phyloP scores from a whole-genome alignment of 2,888 invertebrate genomes.

The Drosophila fulvimacula region DNA sequence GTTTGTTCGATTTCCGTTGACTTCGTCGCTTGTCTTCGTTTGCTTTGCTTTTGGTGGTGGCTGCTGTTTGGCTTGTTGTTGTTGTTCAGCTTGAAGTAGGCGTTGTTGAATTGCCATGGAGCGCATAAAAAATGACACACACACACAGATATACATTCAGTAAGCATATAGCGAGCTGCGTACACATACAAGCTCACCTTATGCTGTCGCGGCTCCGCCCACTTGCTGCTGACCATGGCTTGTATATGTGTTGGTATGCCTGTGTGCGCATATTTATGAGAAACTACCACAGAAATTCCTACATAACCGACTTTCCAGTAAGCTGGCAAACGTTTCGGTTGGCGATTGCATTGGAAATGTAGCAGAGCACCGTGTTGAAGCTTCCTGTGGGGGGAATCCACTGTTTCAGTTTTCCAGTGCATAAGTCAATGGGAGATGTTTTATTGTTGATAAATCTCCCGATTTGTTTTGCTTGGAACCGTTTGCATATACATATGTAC shows the following conservation, averaged over 20 bases:
- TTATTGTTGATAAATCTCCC: conserved; percentile 76
- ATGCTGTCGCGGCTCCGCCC: conserved; percentile 83
- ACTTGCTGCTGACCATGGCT: conserved; percentile 75
- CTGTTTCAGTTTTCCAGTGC: conserved; percentile 79
- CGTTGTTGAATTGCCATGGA: conserved; percentile 81
- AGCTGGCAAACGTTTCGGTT: conserved; percentile 64
- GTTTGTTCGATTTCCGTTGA: conserved; percentile 37
- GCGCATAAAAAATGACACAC: conserved; percentile 73
- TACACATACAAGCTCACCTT: conserved; percentile 66
- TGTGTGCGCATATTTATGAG: conserved; percentile 69
- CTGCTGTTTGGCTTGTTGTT: conserved; percentile 58
- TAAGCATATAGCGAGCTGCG: conserved; percentile 23
- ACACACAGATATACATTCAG: conserved; percentile 21
- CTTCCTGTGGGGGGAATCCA: conserved; percentile 62
- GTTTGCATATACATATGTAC: conserved; percentile 14
- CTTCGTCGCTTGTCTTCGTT: conserved; percentile 35
- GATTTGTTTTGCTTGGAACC: conserved; percentile 72
- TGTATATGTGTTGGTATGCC: conserved; percentile 27
- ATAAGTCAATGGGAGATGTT: conserved; percentile 80
- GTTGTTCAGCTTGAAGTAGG: conserved; percentile 72
- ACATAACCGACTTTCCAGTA: conserved; percentile 67
- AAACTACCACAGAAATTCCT: conserved; percentile 70
- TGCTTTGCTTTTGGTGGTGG: conserved; percentile 46
- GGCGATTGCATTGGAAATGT: conserved; percentile 62
- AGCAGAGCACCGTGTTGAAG: not conserved